These are phyloP conservation scores for Stichopus horrens DNA, from an alignment of 53 echinoderm and acorn worm genomes.

Conservation along the genomic window DNA sequence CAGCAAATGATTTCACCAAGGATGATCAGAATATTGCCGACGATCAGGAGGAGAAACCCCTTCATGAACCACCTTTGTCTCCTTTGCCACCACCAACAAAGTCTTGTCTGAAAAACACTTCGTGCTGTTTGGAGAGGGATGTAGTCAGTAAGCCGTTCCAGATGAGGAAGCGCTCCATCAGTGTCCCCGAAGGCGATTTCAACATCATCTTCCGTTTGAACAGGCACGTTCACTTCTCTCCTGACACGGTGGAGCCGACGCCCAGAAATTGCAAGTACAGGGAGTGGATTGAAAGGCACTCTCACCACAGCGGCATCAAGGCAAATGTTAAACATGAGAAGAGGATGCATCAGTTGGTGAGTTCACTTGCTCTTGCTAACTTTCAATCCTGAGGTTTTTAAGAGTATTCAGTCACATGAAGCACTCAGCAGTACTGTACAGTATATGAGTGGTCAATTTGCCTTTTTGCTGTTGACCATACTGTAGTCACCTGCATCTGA, in stretches of 20 bases:
- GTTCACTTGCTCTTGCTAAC: background rate
- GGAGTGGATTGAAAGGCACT: conserved; percentile 79
- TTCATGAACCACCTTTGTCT: conserved; percentile 23
- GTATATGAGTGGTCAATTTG: no score
- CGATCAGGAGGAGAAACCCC: conserved; percentile 15
- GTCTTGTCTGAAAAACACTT: conserved; percentile 4
- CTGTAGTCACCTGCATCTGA: no score
- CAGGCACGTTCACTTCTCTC: conserved; percentile 78
- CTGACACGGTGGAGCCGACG: conserved; percentile 79
- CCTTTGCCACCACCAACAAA: conserved; percentile 17
- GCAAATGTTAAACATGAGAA: conserved; percentile 86
- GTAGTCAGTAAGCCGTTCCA: background rate
- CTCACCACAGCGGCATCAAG: conserved; percentile 21
- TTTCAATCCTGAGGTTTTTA: no score
- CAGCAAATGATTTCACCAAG: background rate
- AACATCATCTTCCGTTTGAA: conserved; percentile 33
- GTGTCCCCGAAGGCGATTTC: conserved; percentile 50
- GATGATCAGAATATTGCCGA: background rate
- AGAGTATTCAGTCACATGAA: no score
- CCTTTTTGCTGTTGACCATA: no score
- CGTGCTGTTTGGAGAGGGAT: background rate
- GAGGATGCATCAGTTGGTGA: conserved; percentile 89
- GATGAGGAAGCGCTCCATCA: conserved; percentile 50
- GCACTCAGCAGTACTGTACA: no score
- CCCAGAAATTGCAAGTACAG: conserved; percentile 72